Conservation (phyloP, 2,888 invertebrate genomes). For the Heliconius sara region DNA sequence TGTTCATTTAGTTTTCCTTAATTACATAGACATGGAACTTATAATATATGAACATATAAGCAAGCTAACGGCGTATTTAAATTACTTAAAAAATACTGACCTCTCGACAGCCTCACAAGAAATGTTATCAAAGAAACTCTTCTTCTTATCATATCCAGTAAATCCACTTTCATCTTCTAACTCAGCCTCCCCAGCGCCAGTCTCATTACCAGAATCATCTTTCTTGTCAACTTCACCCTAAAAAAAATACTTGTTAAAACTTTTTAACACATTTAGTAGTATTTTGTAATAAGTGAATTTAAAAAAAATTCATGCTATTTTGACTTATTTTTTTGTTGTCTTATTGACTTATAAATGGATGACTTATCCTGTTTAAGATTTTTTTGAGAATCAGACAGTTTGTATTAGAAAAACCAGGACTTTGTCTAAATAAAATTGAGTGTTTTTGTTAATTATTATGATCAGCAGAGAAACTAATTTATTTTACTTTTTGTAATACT, state of each 20-base stretch:
- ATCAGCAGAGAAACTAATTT: no score
- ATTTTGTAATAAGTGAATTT: no score
- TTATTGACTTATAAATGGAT: background rate
- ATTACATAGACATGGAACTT: no score
- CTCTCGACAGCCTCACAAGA: conserved; percentile 99
- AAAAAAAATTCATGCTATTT: background rate
- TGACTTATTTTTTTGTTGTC: background rate
- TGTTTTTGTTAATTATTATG: no score
- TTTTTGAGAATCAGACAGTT: no score
- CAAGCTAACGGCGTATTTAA: no score
- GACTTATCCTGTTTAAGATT: no score
- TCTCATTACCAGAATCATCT: conserved; percentile 95
- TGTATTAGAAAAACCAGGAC: no score
- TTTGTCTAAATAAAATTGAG: no score
- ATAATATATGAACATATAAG: no score
- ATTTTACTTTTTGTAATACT: no score
- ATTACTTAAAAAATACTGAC: conserved; percentile 59
- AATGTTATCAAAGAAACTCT: conserved; percentile 99
- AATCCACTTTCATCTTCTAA: conserved; percentile 86
- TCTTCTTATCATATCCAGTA: conserved; percentile 95
- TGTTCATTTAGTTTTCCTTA: background rate
- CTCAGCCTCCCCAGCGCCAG: conserved; percentile 92
- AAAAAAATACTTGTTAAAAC: conserved; percentile 40
- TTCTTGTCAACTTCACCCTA: conserved; percentile 90
- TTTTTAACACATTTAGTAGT: no score